Evolutionary conservation across 2,888 invertebrate species (phyloP).

Genomic region (Drosophila subquinaria): DNA sequence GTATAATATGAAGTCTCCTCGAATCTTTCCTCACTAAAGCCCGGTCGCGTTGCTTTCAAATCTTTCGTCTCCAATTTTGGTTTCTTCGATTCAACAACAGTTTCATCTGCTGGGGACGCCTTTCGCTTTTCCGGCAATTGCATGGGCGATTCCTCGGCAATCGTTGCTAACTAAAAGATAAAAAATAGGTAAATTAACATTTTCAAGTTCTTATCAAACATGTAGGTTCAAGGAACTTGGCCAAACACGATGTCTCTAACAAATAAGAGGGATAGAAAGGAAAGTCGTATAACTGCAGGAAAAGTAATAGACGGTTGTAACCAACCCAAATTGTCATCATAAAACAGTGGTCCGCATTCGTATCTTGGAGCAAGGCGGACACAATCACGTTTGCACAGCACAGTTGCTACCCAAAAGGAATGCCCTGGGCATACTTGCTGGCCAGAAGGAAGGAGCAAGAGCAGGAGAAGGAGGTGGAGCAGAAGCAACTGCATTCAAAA

Average conservation of each 20-base stretch:
- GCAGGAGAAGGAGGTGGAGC: constrained; percentile 6
- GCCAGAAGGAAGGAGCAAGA: not conserved
- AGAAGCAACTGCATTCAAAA: constrained; percentile 58
- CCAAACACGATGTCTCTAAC: constrained; percentile 14
- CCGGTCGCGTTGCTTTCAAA: constrained; percentile 95
- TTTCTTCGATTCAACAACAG: constrained; percentile 45
- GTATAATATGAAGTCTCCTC: constrained; percentile 98
- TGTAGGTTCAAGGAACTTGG: constrained; percentile 33
- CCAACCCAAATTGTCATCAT: constrained; percentile 64
- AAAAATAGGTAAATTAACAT: constrained; percentile 14
- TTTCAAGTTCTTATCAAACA: constrained; percentile 23
- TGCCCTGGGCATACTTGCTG: constrained; percentile 10
- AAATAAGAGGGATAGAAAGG: constrained; percentile 8
- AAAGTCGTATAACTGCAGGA: constrained; percentile 48
- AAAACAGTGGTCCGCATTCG: constrained; percentile 57
- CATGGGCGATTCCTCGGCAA: constrained; percentile 13
- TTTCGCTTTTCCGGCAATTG: constrained; percentile 54
- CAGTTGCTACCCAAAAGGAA: constrained; percentile 37
- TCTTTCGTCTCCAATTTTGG: constrained; percentile 96
- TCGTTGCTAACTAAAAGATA: constrained; percentile 31
- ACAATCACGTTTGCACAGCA: constrained; percentile 48
- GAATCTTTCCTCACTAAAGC: constrained; percentile 96
- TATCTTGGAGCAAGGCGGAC: constrained; percentile 48
- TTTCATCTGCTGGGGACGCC: constrained; percentile 11
- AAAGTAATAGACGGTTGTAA: constrained; percentile 60